Evolutionary conservation across 2,797 vertebrate species (phyloP).

Genomic region (Notolabrus celidotus): DNA sequence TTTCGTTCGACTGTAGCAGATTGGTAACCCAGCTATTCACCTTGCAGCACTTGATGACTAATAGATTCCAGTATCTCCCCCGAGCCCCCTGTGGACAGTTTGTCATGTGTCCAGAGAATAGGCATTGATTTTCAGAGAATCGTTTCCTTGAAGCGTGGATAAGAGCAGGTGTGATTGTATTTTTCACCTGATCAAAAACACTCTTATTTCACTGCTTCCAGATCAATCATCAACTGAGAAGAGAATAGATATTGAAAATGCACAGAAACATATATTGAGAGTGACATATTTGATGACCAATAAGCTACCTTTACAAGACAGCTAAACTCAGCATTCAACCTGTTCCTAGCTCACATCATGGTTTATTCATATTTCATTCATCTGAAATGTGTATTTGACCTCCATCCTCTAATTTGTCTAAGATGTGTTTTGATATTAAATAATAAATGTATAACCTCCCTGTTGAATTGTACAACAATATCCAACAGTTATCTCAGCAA

Average conservation of each 20-base stretch:
- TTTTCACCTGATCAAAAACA: constrained; percentile 23
- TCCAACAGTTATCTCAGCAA: not conserved
- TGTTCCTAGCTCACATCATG: no score
- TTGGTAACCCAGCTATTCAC: constrained; percentile 40
- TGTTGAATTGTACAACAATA: not conserved
- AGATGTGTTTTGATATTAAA: not conserved
- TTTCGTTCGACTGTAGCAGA: constrained; percentile 32
- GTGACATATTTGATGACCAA: not conserved
- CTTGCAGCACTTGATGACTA: constrained; percentile 42
- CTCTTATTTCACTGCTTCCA: not conserved
- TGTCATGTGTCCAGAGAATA: constrained; percentile 51
- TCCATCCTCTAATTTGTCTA: not conserved
- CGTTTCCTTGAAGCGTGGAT: constrained; percentile 18
- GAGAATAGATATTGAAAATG: not conserved
- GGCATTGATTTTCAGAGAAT: constrained; percentile 53
- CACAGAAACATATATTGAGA: not conserved
- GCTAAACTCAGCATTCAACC: not conserved
- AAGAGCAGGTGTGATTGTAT: constrained; percentile 32
- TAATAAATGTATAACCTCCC: no score
- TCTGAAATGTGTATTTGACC: no score
- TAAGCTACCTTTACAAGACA: not conserved
- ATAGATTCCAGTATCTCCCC: constrained; percentile 35
- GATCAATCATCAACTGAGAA: not conserved
- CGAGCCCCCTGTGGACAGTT: constrained; percentile 36
- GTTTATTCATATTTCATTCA: not conserved